phyloP scores from a whole-genome alignment of 2,888 invertebrate species.

The Folsomia manolachei region DNA sequence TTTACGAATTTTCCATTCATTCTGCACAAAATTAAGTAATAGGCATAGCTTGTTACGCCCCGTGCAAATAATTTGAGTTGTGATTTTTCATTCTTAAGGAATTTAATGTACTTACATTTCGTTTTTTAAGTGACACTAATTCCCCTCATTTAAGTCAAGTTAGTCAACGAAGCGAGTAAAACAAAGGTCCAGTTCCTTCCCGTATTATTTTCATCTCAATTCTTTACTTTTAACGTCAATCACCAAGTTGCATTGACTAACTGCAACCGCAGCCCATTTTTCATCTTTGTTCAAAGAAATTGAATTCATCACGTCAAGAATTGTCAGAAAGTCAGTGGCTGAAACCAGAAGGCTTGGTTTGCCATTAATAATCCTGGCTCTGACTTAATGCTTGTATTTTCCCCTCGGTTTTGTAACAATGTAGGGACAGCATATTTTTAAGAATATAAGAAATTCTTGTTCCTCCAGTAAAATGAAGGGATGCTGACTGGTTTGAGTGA shows the following conservation, averaged over 20 bases:
- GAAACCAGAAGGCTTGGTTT: constrained; percentile 4
- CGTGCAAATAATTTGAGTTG: no score
- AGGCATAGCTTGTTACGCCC: no score
- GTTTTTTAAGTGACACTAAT: neutral
- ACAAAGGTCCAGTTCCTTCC: neutral
- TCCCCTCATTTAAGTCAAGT: neutral
- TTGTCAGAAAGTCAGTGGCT: neutral
- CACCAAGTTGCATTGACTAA: neutral
- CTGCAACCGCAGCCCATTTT: neutral
- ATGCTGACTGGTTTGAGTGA: neutral
- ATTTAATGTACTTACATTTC: neutral
- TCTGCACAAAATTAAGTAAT: no score
- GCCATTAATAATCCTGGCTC: neutral
- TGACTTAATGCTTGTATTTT: no score
- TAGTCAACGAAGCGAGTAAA: constrained; percentile 1
- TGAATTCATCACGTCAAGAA: neutral
- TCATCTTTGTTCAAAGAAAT: neutral
- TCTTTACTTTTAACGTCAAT: neutral
- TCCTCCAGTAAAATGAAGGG: neutral
- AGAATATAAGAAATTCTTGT: no score
- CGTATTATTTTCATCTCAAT: neutral
- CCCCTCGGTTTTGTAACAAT: no score
- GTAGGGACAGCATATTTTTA: no score
- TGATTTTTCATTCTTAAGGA: neutral
- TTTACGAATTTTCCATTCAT: no score